Evolutionary conservation across 2,888 invertebrate genomes (phyloP).

Genomic region (Trileptium ribeirensis): DNA sequence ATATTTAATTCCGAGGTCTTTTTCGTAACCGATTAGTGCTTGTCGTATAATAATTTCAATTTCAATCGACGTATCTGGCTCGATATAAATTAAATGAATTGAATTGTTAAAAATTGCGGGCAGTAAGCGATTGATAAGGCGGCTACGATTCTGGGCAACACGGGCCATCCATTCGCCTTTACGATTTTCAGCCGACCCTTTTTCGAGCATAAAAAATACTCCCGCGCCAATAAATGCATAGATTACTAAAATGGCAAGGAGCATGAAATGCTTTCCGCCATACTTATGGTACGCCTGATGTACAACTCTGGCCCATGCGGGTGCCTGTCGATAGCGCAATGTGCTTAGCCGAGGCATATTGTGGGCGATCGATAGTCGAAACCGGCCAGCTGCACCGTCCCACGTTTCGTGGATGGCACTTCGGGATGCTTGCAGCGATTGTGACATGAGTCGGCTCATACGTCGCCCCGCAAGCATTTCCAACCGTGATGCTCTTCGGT

Average conservation of each 20-base stretch:
- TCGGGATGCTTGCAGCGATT: neutral
- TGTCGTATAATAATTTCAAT: conserved; percentile 29
- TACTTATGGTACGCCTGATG: conserved; percentile 17
- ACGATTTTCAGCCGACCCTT: neutral
- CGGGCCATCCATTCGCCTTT: neutral
- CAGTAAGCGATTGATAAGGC: conserved; percentile 39
- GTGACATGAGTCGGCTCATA: neutral
- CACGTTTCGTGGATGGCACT: neutral
- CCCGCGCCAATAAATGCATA: conserved; percentile 25
- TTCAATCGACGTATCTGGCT: conserved; percentile 36
- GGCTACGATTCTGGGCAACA: conserved; percentile 36
- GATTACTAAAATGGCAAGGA: conserved; percentile 19
- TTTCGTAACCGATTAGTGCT: conserved; percentile 38
- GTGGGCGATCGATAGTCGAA: neutral
- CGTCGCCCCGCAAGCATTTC: neutral
- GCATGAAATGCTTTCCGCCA: conserved; percentile 21
- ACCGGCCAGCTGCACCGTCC: neutral
- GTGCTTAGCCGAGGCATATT: neutral
- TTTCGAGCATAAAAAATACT: conserved; percentile 20
- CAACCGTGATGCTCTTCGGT: neutral
- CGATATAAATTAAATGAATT: conserved; percentile 42
- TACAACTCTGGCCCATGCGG: conserved; percentile 3
- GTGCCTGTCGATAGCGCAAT: neutral
- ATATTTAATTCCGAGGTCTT: conserved; percentile 42
- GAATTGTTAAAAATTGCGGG: conserved; percentile 44